Base-by-base conservation (phyloP, 2,797 vertebrate species). In the Mus spretus region DNA sequence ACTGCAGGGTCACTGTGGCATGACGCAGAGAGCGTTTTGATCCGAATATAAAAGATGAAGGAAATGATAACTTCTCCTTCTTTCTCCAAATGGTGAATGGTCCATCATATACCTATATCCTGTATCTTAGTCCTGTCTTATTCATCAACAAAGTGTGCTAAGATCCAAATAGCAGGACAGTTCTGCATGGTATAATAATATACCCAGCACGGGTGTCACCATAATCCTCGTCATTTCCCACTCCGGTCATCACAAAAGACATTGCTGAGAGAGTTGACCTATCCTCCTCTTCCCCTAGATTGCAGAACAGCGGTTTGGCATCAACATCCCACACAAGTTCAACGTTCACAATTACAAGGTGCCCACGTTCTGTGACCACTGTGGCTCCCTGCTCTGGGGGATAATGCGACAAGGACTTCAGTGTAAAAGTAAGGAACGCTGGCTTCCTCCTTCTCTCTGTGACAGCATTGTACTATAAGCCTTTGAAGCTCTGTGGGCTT, bases 301-400 rank as follows among this genome's bases (percentile, higher is more conserved):
- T 65, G 97, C 98, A 26, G 99, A 98, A 74, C 99, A 99, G 97
- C 99, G 99, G 90, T 99, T 99, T 96, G 99, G 99, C 96, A 99
- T 99, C 98, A 99, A 99, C 89, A 97, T 99, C 95, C 99, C 99
- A 14, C 99, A 99, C 98, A 99, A 99, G 97, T 99, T 99, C 98
- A 99, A 96, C 19, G 95, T 99, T 90, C 99, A 99, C 98, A 99
- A 99, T 98, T 99, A 99, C 98, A 99, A 99, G 98, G 99, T 99
- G 83, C 99, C 99, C 0, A 99, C 99, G 0, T 99, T 99, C 98
- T 99, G 99, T 22, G 99, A 99, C 97, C 99, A 99, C 98, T 99
- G 99, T 0, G 99, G 99, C 65, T 99, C 99, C 2, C 98, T 99
- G 98, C 99, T 99, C 79, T 99, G 99, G 99, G 99, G 99, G 0